phyloP scores from a whole-genome alignment of 2,888 invertebrate genomes.

The Limulus polyphemus region DNA sequence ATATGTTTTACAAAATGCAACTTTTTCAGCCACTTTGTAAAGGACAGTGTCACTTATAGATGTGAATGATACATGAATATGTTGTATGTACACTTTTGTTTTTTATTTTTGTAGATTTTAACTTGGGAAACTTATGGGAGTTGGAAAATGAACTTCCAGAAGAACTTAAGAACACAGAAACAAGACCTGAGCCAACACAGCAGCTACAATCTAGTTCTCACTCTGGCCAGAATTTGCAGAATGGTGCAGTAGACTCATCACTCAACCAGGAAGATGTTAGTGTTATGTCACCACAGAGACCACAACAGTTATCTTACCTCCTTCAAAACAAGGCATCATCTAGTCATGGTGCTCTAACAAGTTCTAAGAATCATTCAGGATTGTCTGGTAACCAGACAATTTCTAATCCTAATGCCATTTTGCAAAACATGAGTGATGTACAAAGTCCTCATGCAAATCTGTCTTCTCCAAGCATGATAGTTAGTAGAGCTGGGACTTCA shows the following conservation, averaged over 20 bases:
- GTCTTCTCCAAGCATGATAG: conserved; percentile 63
- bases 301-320: conserved; percentile 26
- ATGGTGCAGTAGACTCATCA: conserved; percentile 23
- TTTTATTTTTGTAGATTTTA: conserved; percentile 49
- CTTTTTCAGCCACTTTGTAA: no score
- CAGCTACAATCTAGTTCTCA: conserved; percentile 10
- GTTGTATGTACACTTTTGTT: no score
- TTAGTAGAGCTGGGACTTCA: conserved; percentile 40
- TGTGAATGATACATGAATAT: no score
- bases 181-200: conserved; percentile 12
- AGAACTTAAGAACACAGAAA: conserved; percentile 52
- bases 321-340: conserved; percentile 22
- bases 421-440: conserved; percentile 21
- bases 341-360: conserved; percentile 9
- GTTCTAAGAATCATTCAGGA: conserved; percentile 15
- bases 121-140: conserved; percentile 59
- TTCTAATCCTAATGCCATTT: conserved; percentile 22
- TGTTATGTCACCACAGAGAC: conserved; percentile 17
- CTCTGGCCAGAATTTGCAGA: conserved; percentile 20
- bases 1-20: no score
- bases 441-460: conserved; percentile 27
- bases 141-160: conserved; percentile 80
- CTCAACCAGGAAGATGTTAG: conserved; percentile 6
- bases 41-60: no score
- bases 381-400: conserved; percentile 16